A percentile compares a stretch with the other conserved stretches of the same genome.
These are phyloP conservation scores for Gila orcuttii DNA, from an alignment of 2,113 vertebrate genomes.

Conservation along the genomic window DNA sequence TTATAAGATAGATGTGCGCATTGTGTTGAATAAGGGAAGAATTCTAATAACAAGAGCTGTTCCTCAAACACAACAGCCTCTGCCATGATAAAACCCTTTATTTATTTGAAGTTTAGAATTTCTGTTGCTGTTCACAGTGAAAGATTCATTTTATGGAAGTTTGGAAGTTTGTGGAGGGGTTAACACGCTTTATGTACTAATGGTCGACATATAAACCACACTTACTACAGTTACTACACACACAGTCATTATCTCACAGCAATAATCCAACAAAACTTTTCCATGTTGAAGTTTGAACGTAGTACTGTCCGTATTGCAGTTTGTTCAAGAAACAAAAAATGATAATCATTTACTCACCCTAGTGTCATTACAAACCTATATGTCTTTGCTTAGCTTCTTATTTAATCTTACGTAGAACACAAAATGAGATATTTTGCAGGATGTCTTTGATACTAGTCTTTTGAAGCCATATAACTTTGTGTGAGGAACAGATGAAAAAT, in stretches of 20 bases:
- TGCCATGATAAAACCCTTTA: not conserved
- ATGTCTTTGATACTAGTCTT: not conserved
- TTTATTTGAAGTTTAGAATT: not conserved
- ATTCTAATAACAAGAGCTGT: not conserved
- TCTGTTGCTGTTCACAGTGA: not conserved
- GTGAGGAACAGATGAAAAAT: not conserved
- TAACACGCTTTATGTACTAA: not conserved
- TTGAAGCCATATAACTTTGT: not conserved
- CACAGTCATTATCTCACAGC: not conserved
- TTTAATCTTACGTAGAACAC: not conserved
- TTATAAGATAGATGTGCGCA: constrained; percentile 23
- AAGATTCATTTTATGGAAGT: not conserved
- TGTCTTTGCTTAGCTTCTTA: not conserved
- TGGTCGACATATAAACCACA: not conserved
- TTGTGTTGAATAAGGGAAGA: not conserved
- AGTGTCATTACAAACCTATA: not conserved
- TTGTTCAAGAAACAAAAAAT: not conserved
- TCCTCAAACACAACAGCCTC: not conserved
- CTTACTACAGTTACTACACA: too few relatives aligned
- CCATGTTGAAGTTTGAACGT: not conserved
- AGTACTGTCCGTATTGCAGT: not conserved
- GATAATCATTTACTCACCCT: not conserved
- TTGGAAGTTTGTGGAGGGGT: not conserved
- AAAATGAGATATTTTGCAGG: not conserved
- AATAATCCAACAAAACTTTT: not conserved